Evolutionary conservation across 1,140 invertebrate genomes (phyloP).

Genomic region (Aphidius ervi): DNA sequence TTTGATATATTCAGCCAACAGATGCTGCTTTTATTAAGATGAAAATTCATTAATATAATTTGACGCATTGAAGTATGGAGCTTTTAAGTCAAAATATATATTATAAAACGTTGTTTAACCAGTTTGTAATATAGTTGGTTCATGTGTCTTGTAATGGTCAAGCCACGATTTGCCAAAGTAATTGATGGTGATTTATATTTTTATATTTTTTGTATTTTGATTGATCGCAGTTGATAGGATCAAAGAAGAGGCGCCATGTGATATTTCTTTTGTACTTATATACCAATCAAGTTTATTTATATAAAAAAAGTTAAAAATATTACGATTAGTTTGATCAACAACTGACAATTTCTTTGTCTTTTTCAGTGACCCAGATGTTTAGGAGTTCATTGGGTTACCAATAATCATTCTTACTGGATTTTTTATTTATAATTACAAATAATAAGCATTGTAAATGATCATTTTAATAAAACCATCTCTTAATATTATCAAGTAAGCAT

Average conservation of each 20-base stretch:
- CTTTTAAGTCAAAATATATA: not conserved
- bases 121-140: not conserved
- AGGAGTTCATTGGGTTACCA: conserved; percentile 39
- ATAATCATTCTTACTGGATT: conserved; percentile 17
- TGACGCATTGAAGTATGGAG: conserved; percentile 23
- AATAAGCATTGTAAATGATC: too few relatives aligned
- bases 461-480: too few relatives aligned
- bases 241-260: not conserved
- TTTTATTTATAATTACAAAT: not conserved
- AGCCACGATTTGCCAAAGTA: not conserved
- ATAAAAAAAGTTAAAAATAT: conserved; percentile 1
- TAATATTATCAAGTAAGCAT: too few relatives aligned
- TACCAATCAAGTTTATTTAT: too few relatives aligned
- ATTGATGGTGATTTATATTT: not conserved
- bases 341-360: conserved; percentile 39
- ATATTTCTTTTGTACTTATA: not conserved
- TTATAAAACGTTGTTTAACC: not conserved
- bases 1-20: conserved; percentile 32
- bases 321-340: conserved; percentile 16
- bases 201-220: not conserved
- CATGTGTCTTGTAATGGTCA: not conserved
- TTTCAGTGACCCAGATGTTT: conserved; percentile 39
- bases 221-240: not conserved
- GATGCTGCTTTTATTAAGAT: conserved; percentile 37
- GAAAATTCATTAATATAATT: conserved; percentile 34